phyloP scores from a whole-genome alignment of 1,140 invertebrate species.

The Aphis craccivora region DNA sequence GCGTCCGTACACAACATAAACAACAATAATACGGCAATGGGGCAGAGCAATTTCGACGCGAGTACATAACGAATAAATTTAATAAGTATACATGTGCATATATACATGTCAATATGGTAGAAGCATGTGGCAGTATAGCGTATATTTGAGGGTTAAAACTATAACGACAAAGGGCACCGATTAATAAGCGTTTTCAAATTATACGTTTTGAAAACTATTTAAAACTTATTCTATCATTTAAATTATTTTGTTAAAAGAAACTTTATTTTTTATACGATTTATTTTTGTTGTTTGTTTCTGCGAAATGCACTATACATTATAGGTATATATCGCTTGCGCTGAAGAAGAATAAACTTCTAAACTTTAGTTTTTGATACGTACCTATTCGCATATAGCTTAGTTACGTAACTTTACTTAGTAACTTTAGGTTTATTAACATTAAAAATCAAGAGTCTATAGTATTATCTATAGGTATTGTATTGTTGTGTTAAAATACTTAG shows the following conservation, averaged over 20 bases:
- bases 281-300: not conserved
- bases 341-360: too few species aligned
- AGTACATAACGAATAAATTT: not conserved
- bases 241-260: not conserved
- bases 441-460: too few species aligned
- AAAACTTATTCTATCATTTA: too few species aligned
- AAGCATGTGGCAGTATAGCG: too few species aligned
- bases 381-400: too few species aligned
- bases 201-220: not conserved
- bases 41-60: not conserved
- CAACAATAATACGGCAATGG: not conserved
- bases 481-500: too few species aligned
- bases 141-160: not conserved
- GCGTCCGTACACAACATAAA: slow-evolving; percentile 6
- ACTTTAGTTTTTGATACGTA: too few species aligned
- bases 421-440: too few species aligned
- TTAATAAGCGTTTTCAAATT: not conserved
- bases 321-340: not conserved
- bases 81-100: not conserved
- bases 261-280: not conserved
- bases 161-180: not conserved
- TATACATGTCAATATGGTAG: too few species aligned
- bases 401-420: too few species aligned
- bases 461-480: too few species aligned
- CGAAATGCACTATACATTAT: not conserved